Conservation (phyloP, 2,888 invertebrate species). For the Agelastica alni region DNA sequence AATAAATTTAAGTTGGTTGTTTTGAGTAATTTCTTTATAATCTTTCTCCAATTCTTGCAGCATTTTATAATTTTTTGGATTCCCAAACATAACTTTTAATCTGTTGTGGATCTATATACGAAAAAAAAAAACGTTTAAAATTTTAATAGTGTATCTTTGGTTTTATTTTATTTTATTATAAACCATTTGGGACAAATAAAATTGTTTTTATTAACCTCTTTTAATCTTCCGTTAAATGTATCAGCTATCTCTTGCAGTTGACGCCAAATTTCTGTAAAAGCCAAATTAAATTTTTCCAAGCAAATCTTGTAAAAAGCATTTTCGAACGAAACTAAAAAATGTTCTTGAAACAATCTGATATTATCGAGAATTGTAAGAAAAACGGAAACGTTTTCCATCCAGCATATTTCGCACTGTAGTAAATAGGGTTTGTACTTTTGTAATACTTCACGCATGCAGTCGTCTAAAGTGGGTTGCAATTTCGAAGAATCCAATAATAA, state of each 20-base stretch:
- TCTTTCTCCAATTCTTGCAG: conserved; percentile 41
- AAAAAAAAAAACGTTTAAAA: background rate
- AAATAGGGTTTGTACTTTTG: conserved; percentile 43
- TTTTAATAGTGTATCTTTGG: too few relatives aligned
- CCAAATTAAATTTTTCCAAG: background rate
- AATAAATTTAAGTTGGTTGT: conserved; percentile 17
- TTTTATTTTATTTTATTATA: conserved; percentile 12
- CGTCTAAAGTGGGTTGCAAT: conserved; percentile 38
- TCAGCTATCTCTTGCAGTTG: conserved; percentile 24
- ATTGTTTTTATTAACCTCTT: conserved; percentile 13
- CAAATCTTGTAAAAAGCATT: conserved; percentile 12
- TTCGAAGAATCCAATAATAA: conserved; percentile 37
- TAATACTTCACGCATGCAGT: conserved; percentile 43
- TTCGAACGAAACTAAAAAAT: conserved; percentile 21
- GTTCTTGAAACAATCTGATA: conserved; percentile 22
- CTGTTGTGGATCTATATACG: conserved; percentile 36
- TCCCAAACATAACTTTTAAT: conserved; percentile 47
- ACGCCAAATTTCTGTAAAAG: background rate
- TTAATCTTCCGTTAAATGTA: conserved; percentile 20
- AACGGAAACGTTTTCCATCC: conserved; percentile 39
- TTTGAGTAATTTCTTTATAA: conserved; percentile 33
- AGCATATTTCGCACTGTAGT: conserved; percentile 45
- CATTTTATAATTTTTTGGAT: conserved; percentile 43
- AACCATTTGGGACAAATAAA: conserved; percentile 2
- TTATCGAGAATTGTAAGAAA: conserved; percentile 29